phyloP scores from a whole-genome alignment of 2,888 invertebrate genomes.

The Abrostola triplasia region DNA sequence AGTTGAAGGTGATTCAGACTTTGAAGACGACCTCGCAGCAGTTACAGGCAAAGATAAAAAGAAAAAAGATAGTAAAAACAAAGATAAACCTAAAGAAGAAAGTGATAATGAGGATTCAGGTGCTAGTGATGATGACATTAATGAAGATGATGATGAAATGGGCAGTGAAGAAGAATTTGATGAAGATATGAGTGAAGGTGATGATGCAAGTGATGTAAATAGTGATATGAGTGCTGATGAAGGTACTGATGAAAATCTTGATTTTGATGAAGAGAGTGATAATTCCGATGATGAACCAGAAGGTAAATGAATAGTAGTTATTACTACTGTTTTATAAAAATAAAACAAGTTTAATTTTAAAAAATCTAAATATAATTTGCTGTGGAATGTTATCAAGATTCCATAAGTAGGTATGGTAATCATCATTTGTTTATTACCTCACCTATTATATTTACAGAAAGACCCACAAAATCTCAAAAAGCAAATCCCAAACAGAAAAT shows the following conservation, averaged over 20 bases:
- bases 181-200: conserved; percentile 46
- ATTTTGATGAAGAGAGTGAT: conserved; percentile 39
- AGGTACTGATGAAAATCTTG: conserved; percentile 33
- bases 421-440: no score
- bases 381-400: no score
- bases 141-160: conserved; percentile 49
- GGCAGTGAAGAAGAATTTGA: conserved; percentile 46
- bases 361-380: no score
- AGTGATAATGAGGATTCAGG: conserved; percentile 29
- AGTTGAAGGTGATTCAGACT: conserved; percentile 88
- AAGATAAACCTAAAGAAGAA: conserved; percentile 22
- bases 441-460: conserved; percentile 59
- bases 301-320: conserved; percentile 51
- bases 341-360: neutral
- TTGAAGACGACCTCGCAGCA: conserved; percentile 89
- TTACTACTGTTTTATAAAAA: neutral
- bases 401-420: no score
- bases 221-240: conserved; percentile 44
- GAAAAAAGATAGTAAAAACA: conserved; percentile 41
- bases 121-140: conserved; percentile 40
- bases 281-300: conserved; percentile 61
- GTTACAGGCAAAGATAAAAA: conserved; percentile 83
- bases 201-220: conserved; percentile 41
- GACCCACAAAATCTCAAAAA: conserved; percentile 55
- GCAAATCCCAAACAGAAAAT: conserved; percentile 40